These are phyloP conservation scores for Chloropsis hardwickii DNA, from an alignment of 2,113 vertebrate genomes.

Conservation along the genomic window DNA sequence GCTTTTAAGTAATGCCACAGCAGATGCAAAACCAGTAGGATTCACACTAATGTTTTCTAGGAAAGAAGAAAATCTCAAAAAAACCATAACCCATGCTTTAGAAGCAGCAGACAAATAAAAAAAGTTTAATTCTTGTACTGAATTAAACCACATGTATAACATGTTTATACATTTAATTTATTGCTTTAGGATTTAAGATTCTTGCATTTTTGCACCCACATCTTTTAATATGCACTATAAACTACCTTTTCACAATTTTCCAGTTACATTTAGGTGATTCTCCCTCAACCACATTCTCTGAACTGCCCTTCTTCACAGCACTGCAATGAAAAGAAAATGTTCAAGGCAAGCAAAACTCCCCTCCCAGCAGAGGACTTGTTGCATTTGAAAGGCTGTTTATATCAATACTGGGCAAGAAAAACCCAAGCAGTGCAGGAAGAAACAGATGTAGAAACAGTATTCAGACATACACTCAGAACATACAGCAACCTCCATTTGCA, in stretches of 20 bases:
- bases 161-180: not conserved
- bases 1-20: slow-evolving; percentile 36
- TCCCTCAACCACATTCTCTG: not conserved
- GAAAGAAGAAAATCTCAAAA: slow-evolving; percentile 23
- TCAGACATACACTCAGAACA: not conserved
- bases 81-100: not conserved
- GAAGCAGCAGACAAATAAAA: not conserved
- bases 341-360: not conserved
- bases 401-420: not conserved
- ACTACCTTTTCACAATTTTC: not conserved
- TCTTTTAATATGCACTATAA: not conserved
- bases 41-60: slow-evolving; percentile 31
- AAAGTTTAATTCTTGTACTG: not conserved
- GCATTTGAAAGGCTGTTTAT: not conserved
- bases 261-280: not conserved
- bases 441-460: not conserved
- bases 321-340: not conserved
- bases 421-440: not conserved
- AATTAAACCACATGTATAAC: not conserved
- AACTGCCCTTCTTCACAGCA: not conserved
- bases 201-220: not conserved
- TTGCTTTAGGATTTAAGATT: not conserved
- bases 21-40: slow-evolving; percentile 35
- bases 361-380: not conserved
- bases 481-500: not conserved